These are phyloP conservation scores for Manacus vitellinus DNA, from an alignment of 2,113 vertebrate genomes.

Conservation along the genomic window DNA sequence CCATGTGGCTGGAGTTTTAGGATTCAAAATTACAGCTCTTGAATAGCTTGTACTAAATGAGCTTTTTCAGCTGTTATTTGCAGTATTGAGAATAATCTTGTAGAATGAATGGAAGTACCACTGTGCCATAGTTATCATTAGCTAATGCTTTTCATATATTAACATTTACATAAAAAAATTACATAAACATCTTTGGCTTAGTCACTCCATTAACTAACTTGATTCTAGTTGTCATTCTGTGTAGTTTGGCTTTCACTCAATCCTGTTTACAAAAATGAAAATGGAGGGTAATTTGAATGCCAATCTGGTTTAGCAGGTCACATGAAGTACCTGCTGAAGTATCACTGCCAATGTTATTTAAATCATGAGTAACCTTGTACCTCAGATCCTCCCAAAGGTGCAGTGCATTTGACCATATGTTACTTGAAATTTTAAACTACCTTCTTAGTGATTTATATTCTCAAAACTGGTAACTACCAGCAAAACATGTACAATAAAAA, in stretches of 20 bases:
- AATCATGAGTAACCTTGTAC: background rate
- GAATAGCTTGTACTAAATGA: slow-evolving; percentile 42
- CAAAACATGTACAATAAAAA: background rate
- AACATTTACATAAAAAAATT: background rate
- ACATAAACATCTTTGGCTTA: background rate
- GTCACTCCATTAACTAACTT: background rate
- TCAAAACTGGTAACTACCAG: background rate
- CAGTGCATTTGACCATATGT: background rate
- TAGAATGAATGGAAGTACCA: background rate
- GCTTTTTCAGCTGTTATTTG: slow-evolving; percentile 38
- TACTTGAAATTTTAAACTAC: background rate
- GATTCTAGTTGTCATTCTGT: background rate
- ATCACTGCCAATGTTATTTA: background rate
- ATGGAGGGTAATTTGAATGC: background rate
- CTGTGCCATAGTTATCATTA: background rate
- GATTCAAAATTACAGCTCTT: background rate
- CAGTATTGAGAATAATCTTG: slow-evolving; percentile 19
- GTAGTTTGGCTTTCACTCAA: background rate
- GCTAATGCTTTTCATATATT: slow-evolving; percentile 3
- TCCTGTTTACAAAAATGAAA: background rate
- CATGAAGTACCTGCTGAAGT: background rate
- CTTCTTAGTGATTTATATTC: background rate
- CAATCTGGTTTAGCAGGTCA: background rate
- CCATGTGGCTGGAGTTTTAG: slow-evolving; percentile 7
- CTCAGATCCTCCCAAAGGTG: background rate